A percentile compares a stretch with the other conserved stretches of the same genome.
Conservation (phyloP, 2,113 vertebrate genomes). For the Jacana jacana region DNA sequence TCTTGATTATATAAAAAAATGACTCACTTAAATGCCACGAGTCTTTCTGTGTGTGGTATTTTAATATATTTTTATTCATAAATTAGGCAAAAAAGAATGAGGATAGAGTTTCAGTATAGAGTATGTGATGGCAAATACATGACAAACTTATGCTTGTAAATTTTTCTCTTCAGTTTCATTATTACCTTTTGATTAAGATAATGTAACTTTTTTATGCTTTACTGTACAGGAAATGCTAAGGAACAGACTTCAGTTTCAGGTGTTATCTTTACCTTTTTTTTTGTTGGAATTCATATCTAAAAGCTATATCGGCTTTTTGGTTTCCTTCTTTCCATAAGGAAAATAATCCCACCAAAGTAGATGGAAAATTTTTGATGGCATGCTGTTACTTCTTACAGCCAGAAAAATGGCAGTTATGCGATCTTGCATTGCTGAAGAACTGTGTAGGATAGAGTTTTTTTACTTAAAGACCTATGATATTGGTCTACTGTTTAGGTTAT, state of each 20-base stretch:
- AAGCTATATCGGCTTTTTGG: not conserved
- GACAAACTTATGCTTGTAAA: not conserved
- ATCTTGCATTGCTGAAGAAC: not conserved
- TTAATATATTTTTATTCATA: not conserved
- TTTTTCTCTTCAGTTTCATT: not conserved
- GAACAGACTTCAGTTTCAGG: not conserved
- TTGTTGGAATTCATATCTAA: not conserved
- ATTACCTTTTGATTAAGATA: not conserved
- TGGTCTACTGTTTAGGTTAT: no score
- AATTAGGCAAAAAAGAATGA: not conserved
- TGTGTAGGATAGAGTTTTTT: no score
- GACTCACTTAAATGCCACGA: not conserved
- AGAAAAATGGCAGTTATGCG: not conserved
- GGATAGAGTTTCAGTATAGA: not conserved
- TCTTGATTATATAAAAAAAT: not conserved
- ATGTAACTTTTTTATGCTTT: not conserved
- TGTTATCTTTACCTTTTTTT: not conserved
- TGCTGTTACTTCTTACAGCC: not conserved
- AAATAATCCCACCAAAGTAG: not conserved
- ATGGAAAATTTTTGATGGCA: not conserved
- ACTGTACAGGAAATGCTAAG: not conserved
- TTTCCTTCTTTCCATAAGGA: not conserved
- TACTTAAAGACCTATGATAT: no score
- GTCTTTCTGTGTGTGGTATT: not conserved
- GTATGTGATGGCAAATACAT: not conserved